phyloP scores from a whole-genome alignment of 2,888 invertebrate species.

The Leptinotarsa haldemani region DNA sequence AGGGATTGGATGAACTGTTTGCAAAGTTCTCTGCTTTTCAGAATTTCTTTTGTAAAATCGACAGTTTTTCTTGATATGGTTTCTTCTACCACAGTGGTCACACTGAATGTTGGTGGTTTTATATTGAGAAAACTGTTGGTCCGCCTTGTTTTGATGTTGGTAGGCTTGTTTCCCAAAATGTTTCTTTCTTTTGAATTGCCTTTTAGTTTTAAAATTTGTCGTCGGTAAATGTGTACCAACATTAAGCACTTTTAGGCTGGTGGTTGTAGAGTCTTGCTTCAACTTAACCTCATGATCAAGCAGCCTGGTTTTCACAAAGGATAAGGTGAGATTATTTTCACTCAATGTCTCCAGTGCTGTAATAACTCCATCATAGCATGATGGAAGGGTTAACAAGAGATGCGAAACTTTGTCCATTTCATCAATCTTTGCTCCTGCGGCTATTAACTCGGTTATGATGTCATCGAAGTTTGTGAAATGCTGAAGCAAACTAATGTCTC shows the following conservation, averaged over 20 bases:
- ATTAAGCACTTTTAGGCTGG: conserved; percentile 25
- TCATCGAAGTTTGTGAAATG: no score
- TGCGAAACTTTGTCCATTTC: no score
- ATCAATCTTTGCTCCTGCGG: no score
- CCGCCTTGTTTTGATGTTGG: conserved; percentile 12
- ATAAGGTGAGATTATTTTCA: conserved; percentile 56
- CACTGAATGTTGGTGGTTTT: conserved; percentile 44
- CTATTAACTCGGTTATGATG: no score
- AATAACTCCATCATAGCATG: no score
- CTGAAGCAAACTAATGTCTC: no score
- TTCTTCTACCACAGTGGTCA: conserved; percentile 55
- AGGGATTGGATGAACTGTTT: conserved; percentile 47
- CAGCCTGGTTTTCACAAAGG: conserved; percentile 56
- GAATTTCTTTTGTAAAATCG: conserved; percentile 46
- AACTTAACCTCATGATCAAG: conserved; percentile 48
- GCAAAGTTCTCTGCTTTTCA: conserved; percentile 37
- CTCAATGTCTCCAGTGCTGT: conserved; percentile 59
- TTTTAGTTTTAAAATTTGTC: conserved; percentile 9
- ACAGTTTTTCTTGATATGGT: conserved; percentile 55
- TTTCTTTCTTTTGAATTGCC: not conserved
- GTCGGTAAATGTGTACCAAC: not conserved
- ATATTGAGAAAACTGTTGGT: not conserved
- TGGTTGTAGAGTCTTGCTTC: conserved; percentile 9
- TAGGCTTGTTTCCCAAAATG: conserved; percentile 14
- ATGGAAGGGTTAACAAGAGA: no score